These are phyloP conservation scores for Penelope pileata DNA, from an alignment of 2,113 vertebrate genomes.

Conservation along the genomic window DNA sequence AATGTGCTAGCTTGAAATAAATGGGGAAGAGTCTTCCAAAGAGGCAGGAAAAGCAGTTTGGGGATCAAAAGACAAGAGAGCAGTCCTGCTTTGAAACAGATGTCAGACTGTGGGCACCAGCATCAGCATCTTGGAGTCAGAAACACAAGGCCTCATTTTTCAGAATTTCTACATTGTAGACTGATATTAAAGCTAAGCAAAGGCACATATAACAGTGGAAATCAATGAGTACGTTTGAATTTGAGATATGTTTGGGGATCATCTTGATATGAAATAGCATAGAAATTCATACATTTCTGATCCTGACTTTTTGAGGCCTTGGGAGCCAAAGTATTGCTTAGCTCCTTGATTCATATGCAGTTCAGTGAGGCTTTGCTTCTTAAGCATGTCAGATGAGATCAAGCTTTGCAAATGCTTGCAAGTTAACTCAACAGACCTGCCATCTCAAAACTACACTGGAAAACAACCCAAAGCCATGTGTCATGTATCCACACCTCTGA, in stretches of 20 bases:
- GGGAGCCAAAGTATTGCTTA: not conserved
- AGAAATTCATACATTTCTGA: not conserved
- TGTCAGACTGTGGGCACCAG: not conserved
- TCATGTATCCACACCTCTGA: not conserved
- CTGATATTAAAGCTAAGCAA: not conserved
- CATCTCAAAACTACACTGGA: not conserved
- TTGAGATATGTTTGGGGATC: not conserved
- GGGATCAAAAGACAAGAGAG: not conserved
- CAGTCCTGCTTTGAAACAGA: not conserved
- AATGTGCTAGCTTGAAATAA: not conserved
- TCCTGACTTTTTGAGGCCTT: not conserved
- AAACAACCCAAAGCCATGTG: not conserved
- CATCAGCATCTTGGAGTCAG: not conserved
- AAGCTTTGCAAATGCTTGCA: constrained; percentile 13
- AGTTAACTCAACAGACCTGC: not conserved
- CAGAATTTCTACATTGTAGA: not conserved
- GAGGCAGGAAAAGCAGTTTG: not conserved
- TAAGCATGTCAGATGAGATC: not conserved
- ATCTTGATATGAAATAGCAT: not conserved
- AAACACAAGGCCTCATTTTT: not conserved
- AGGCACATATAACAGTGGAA: not conserved
- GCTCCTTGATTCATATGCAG: not conserved
- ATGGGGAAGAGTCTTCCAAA: not conserved
- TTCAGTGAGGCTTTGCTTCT: constrained; percentile 2
- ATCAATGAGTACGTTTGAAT: not conserved